Conservation (phyloP, 2,113 vertebrate genomes). For the Nematolebias whitei region DNA sequence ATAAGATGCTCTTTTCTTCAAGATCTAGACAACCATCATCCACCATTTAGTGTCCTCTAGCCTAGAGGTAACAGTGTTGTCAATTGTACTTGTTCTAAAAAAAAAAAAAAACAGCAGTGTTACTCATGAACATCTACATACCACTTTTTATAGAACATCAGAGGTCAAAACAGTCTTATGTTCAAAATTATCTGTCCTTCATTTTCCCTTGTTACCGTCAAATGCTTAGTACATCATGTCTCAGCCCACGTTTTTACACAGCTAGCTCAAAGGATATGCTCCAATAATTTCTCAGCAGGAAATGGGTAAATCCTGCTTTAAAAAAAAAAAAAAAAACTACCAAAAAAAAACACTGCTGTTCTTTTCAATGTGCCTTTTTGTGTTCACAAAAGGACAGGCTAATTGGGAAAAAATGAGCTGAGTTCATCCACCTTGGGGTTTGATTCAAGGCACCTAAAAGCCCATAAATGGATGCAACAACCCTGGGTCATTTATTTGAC, state of each 20-base stretch:
- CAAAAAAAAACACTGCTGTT: constrained; percentile 55
- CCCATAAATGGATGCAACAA: constrained; percentile 42
- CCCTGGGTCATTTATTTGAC: constrained; percentile 64
- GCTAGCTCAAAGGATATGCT: constrained; percentile 63
- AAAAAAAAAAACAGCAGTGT: constrained; percentile 34
- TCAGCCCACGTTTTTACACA: constrained; percentile 66
- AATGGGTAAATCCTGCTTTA: constrained; percentile 53
- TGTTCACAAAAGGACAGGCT: constrained; percentile 42
- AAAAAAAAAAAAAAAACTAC: no score
- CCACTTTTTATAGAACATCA: constrained; percentile 32
- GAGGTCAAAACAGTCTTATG: constrained; percentile 46
- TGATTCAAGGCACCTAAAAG: constrained; percentile 43
- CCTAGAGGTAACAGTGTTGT: not conserved
- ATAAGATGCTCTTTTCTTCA: no score
- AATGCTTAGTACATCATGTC: constrained; percentile 67
- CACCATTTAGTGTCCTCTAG: no score
- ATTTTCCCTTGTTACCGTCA: constrained; percentile 48
- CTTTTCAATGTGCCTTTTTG: constrained; percentile 44
- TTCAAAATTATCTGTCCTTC: constrained; percentile 17
- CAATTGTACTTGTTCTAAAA: constrained; percentile 40
- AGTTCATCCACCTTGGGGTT: constrained; percentile 43
- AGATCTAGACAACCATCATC: no score
- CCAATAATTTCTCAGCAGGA: constrained; percentile 66
- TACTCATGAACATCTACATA: constrained; percentile 41
- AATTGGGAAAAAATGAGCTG: constrained; percentile 51